These are phyloP conservation scores for Gastracanthus pulcherrimus DNA, from an alignment of 2,888 invertebrate genomes.

Conservation along the genomic window DNA sequence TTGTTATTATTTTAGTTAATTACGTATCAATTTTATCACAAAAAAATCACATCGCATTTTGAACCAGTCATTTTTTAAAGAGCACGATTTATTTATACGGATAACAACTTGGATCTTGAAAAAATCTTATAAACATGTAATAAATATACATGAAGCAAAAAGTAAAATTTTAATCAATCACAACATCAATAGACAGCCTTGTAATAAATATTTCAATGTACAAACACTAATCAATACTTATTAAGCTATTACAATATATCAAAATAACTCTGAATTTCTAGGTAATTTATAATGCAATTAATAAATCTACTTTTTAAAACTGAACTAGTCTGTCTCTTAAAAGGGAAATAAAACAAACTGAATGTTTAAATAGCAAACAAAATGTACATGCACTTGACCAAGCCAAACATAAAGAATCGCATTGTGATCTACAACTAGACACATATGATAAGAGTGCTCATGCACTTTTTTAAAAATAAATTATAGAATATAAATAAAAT, in stretches of 20 bases:
- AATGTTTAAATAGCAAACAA: conserved; percentile 57
- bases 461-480: conserved; percentile 45
- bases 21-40: conserved; percentile 65
- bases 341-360: conserved; percentile 45
- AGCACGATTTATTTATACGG: conserved; percentile 71
- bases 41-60: conserved; percentile 65
- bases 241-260: conserved; percentile 38
- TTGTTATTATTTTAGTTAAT: conserved; percentile 68
- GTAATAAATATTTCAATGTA: too few relatives aligned
- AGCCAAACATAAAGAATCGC: conserved; percentile 50
- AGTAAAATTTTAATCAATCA: conserved; percentile 50
- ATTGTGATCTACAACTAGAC: conserved; percentile 42
- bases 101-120: conserved; percentile 58
- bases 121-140: conserved; percentile 55
- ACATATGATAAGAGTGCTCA: conserved; percentile 51
- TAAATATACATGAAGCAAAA: conserved; percentile 52
- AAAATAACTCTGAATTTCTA: conserved; percentile 20
- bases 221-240: conserved; percentile 39
- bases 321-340: conserved; percentile 18
- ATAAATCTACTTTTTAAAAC: conserved; percentile 19
- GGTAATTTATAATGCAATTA: conserved; percentile 15
- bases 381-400: conserved; percentile 59
- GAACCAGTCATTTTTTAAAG: conserved; percentile 76
- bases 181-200: conserved; percentile 53
- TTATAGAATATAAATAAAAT: conserved; percentile 4